Conservation (phyloP, 2,888 invertebrate genomes). For the Netelia melanura region DNA sequence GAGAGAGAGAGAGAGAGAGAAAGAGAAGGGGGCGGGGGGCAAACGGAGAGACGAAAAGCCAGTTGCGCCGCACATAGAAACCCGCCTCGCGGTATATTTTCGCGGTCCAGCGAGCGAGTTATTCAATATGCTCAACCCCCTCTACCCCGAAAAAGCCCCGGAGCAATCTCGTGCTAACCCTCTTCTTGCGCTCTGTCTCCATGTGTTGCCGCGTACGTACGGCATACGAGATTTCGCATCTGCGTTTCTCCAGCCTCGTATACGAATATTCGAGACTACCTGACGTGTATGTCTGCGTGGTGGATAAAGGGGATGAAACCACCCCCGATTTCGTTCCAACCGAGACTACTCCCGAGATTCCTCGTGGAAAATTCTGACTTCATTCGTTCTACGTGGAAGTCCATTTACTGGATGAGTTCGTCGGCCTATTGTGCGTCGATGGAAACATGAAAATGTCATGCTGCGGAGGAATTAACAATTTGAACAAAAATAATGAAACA, state of each 20-base stretch:
- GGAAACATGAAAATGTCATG: conserved; percentile 18
- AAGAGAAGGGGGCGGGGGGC: background rate
- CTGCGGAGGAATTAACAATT: background rate
- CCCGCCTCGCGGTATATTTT: conserved; percentile 83
- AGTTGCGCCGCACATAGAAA: conserved; percentile 57
- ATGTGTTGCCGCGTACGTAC: conserved; percentile 42
- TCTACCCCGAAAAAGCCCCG: conserved; percentile 80
- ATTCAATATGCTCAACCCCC: conserved; percentile 83
- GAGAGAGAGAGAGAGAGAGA: conserved; percentile 5
- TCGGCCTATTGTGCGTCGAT: background rate
- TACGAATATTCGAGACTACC: background rate
- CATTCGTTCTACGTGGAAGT: conserved; percentile 6
- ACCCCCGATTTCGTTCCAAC: conserved; percentile 23
- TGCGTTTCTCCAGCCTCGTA: conserved; percentile 40
- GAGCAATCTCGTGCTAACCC: conserved; percentile 81
- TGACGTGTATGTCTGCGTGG: conserved; percentile 1
- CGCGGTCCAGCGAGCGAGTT: conserved; percentile 85
- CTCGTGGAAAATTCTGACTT: conserved; percentile 53
- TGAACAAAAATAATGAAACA: conserved; percentile 30
- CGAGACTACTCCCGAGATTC: conserved; percentile 44
- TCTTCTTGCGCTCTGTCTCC: conserved; percentile 67
- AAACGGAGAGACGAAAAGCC: conserved; percentile 49
- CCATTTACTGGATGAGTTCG: conserved; percentile 10
- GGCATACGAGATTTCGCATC: conserved; percentile 59
- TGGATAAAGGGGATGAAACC: conserved; percentile 52